Evolutionary conservation across 2,113 vertebrate species (phyloP).

Genomic region (Riparia riparia): DNA sequence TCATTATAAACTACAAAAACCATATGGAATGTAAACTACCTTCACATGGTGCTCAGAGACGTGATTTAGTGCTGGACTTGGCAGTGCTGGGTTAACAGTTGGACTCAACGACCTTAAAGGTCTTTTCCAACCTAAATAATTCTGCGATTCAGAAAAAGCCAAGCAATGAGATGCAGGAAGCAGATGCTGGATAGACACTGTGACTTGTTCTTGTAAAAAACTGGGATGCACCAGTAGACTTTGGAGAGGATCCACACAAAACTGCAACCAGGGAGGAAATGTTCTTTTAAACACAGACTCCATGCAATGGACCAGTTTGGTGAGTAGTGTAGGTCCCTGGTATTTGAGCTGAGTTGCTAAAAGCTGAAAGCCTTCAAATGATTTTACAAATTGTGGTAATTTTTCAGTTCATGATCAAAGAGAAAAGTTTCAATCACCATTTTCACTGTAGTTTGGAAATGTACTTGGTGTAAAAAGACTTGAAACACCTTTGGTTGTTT

Average conservation of each 20-base stretch:
- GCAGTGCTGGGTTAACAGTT: background rate
- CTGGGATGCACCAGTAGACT: background rate
- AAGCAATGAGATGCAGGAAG: background rate
- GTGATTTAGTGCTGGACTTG: background rate
- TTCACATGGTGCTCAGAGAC: background rate
- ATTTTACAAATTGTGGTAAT: background rate
- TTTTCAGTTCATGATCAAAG: background rate
- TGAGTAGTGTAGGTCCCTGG: background rate
- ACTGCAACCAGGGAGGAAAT: background rate
- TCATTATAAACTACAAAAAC: background rate
- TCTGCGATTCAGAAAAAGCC: background rate
- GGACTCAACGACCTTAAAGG: background rate
- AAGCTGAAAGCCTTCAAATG: background rate
- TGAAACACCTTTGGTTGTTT: background rate
- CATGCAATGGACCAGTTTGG: background rate
- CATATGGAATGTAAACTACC: background rate
- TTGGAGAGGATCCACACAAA: background rate
- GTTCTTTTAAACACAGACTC: background rate
- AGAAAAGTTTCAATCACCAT: background rate
- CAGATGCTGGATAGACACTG: background rate
- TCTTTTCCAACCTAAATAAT: background rate
- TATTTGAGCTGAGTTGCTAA: background rate
- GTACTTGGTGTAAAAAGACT: background rate
- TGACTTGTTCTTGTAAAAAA: background rate
- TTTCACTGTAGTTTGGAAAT: background rate